Base-by-base conservation (phyloP, 2,888 invertebrate genomes). In the Odontocolon sp. region DNA sequence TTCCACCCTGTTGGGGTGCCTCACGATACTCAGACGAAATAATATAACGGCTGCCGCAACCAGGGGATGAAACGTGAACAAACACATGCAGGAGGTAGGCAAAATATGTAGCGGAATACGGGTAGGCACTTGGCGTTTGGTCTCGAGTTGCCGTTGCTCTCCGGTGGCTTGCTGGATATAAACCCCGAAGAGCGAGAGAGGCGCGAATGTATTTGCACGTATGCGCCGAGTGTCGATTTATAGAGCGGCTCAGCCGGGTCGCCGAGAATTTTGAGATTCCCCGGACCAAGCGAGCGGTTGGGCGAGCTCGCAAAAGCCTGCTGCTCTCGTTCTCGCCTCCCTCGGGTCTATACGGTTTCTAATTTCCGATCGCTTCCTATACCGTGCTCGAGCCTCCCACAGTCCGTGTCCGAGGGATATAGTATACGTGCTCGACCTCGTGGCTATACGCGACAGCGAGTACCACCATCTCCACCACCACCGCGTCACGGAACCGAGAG, bases 311-410 rank as follows among this genome's bases (percentile, higher is more conserved):
- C 50, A 71, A 76, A 71, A 76, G 76, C 67, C 38, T 66, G 45
- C 61, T n/a, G n/a, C n/a, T n/a, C n/a, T n/a, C n/a, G n/a, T n/a
- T n/a, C n/a, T n/a, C n/a, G n/a, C 45, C 54, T 69, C 63, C 42
- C 66, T 66, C 52, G 33, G 57, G 52, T 66, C 84, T 79, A 66
- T 81, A 80, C 70, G 81, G 79, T 80, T 83, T 84, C 85, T 85
- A 85, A 85, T 85, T 85, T 85, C 85, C 84, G 84, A 85, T 84
- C 82, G 81, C 82, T 81, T 81, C 77, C 77, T 79, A 69, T 57
- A 26, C 18, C 54, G 54, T 31, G 23, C 18, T 18, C 59, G 64
- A 76, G 67, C 54, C 61, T 71, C 61, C 38, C 71, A n/a, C n/a
- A 54, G 54, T 61, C 66, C 76, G 56, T 63, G 61, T 76, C 71